These are phyloP conservation scores for Chrysogorgia sp. DNA, from an alignment of 92 coral and sea anemone species.

Conservation along the genomic window DNA sequence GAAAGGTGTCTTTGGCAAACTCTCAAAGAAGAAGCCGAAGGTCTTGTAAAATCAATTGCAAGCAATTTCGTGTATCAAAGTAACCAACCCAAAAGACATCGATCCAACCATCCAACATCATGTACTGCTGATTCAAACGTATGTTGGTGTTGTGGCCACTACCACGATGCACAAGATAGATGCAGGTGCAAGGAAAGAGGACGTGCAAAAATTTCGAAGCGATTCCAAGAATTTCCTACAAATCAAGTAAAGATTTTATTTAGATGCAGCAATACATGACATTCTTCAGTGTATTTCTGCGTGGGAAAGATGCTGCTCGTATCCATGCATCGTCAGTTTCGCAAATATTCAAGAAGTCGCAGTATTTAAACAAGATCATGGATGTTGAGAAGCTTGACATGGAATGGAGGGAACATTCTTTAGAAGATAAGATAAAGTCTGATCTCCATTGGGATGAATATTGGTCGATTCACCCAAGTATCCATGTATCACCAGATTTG, in stretches of 20 bases:
- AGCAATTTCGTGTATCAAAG: slow-evolving; percentile 20
- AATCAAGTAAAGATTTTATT: slow-evolving; percentile 10
- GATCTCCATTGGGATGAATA: slow-evolving; percentile 19
- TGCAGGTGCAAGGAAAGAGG: slow-evolving; percentile 17
- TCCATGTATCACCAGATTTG: slow-evolving; percentile 20
- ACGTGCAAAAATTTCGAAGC: slow-evolving; percentile 12
- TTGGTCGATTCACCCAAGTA: slow-evolving; percentile 10
- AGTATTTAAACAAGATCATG: not conserved
- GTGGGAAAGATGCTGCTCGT: slow-evolving; percentile 5
- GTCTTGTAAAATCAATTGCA: slow-evolving; percentile 12
- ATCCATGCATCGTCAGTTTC: not conserved
- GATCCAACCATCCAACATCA: slow-evolving; percentile 21
- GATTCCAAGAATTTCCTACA: slow-evolving; percentile 22
- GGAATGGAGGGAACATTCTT: slow-evolving; percentile 14
- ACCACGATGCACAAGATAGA: slow-evolving; percentile 2
- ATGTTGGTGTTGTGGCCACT: slow-evolving; percentile 18
- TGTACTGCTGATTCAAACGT: not conserved
- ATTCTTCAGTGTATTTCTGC: slow-evolving; percentile 17
- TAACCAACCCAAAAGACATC: slow-evolving; percentile 2
- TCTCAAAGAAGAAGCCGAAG: slow-evolving; percentile 11
- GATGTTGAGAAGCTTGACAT: slow-evolving; percentile 9
- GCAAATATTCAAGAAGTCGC: slow-evolving; percentile 8
- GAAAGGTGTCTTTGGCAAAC: slow-evolving; percentile 54
- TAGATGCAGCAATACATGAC: slow-evolving; percentile 15
- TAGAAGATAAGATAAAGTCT: slow-evolving; percentile 1